A percentile compares a stretch with the other conserved stretches of the same genome.
Evolutionary conservation across 2,888 invertebrate genomes (phyloP).

Genomic region (Spodoptera exigua): DNA sequence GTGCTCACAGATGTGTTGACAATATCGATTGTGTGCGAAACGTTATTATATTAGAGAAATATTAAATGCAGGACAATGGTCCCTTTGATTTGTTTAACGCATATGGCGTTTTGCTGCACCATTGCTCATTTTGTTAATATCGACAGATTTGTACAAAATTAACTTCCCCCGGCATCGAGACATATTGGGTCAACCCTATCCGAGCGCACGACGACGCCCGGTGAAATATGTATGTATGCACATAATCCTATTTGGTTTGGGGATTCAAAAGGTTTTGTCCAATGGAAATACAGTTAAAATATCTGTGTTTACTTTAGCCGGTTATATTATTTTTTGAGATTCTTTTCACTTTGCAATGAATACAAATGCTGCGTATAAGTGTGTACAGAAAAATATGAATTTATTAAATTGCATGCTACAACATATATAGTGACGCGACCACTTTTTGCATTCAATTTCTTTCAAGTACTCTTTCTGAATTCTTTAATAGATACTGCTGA

Average conservation of each 20-base stretch:
- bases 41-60: slow-evolving; percentile 59
- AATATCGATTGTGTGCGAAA: slow-evolving; percentile 54
- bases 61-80: slow-evolving; percentile 51
- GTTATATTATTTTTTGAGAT: slow-evolving; percentile 28
- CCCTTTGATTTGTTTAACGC: slow-evolving; percentile 43
- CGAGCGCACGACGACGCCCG: neutral
- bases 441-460: too few relatives aligned
- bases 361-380: too few relatives aligned
- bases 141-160: slow-evolving; percentile 50
- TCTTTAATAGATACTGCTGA: too few relatives aligned
- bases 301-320: slow-evolving; percentile 26
- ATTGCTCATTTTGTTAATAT: slow-evolving; percentile 64
- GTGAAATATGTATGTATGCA: slow-evolving; percentile 40
- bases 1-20: slow-evolving; percentile 60
- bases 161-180: slow-evolving; percentile 10
- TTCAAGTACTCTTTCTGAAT: too few relatives aligned
- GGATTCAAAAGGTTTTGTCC: slow-evolving; percentile 42
- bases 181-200: slow-evolving; percentile 32
- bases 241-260: slow-evolving; percentile 56
- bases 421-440: too few relatives aligned
- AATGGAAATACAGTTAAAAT: slow-evolving; percentile 49
- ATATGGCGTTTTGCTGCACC: slow-evolving; percentile 45
- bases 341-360: slow-evolving; percentile 20
- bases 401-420: too few relatives aligned
- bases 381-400: neutral